phyloP scores from a whole-genome alignment of 2,888 invertebrate genomes.

The Criorhina ranunculi region DNA sequence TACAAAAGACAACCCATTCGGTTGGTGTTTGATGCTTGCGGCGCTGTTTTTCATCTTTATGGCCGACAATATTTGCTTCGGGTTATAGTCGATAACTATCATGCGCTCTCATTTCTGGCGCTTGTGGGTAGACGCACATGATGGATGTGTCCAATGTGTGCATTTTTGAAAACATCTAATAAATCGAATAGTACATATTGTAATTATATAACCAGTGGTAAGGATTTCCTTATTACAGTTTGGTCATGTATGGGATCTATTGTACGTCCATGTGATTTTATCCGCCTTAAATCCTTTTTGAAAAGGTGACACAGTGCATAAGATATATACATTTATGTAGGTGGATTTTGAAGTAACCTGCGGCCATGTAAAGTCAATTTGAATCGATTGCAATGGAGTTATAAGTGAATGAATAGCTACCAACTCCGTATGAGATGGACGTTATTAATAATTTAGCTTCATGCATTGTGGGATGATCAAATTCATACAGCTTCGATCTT shows the following conservation, averaged over 20 bases:
- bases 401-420: no score
- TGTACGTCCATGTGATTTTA: background rate
- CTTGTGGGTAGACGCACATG: constrained; percentile 33
- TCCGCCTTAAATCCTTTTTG: background rate
- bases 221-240: constrained; percentile 37
- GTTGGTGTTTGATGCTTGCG: constrained; percentile 21
- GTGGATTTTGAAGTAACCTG: background rate
- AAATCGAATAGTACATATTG: constrained; percentile 1
- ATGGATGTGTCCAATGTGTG: constrained; percentile 22
- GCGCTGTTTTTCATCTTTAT: constrained; percentile 15
- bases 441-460: no score
- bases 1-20: constrained; percentile 19
- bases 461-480: no score
- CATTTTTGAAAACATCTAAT: constrained; percentile 16
- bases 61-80: constrained; percentile 15
- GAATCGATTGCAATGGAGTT: background rate
- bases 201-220: constrained; percentile 1
- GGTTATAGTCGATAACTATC: constrained; percentile 13
- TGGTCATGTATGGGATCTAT: background rate
- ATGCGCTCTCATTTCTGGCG: constrained; percentile 15
- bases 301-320: no score
- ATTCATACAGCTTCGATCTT: no score
- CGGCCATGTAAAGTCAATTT: no score
- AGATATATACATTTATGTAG: background rate
- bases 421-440: no score